phyloP scores from a whole-genome alignment of 2,113 vertebrate genomes.

The Opisthocomus hoazin region DNA sequence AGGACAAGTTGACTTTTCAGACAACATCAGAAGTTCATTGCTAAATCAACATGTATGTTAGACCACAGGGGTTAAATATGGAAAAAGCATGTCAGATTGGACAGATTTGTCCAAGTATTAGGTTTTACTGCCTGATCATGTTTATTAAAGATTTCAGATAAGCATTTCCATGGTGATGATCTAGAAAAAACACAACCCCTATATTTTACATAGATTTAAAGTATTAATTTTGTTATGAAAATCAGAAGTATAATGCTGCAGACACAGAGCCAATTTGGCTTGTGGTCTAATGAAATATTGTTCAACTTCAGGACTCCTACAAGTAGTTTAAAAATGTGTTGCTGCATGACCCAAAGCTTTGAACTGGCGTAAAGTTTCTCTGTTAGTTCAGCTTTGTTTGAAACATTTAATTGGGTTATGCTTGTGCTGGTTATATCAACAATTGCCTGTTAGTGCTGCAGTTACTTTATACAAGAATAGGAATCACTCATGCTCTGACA shows the following conservation, averaged over 20 bases:
- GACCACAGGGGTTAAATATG: background rate
- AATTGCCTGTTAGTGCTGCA: background rate
- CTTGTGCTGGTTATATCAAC: background rate
- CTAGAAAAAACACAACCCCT: background rate
- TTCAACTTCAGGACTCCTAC: background rate
- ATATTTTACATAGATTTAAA: background rate
- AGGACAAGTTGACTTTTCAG: background rate
- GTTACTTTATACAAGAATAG: background rate
- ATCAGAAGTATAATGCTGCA: background rate
- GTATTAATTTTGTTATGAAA: background rate
- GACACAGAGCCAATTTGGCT: background rate
- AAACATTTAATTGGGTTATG: background rate
- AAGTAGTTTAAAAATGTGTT: background rate
- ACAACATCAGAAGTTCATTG: background rate
- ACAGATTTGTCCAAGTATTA: background rate
- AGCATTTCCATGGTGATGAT: background rate
- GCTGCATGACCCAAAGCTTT: background rate
- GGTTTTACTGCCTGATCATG: background rate
- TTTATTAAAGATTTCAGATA: conserved; percentile 8
- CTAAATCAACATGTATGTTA: background rate
- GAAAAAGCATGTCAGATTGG: background rate
- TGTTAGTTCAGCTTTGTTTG: background rate
- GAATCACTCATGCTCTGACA: background rate
- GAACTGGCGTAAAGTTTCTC: background rate
- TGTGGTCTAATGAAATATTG: background rate